Base-by-base conservation (phyloP, 2,797 vertebrate species). In the Eulemur mongoz region DNA sequence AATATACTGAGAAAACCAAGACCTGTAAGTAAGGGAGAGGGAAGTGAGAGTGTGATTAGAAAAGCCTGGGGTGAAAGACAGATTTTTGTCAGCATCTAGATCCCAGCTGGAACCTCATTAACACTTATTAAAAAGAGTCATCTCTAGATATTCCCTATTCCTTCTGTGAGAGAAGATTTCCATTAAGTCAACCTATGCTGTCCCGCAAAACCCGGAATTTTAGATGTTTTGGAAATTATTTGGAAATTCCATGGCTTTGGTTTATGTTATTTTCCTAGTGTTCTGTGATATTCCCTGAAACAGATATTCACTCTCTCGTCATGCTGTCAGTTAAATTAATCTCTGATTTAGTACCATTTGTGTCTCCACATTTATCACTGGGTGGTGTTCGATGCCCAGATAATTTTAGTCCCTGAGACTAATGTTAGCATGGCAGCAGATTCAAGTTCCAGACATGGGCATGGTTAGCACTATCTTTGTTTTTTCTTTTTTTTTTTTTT, bases 1-100 rank as follows among this genome's bases (percentile, higher is more conserved):
- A 65, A 73, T 59, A 50, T 72, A 67, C 13, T 52, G 76, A 92
- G 78, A 87, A 93, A 95, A 93, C 32, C 9, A 70, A 85, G 57
- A 73, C 18, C 89, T 54, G 17, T 9, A 4, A 81, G 76, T 54
- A 30, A 83, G 72, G 35, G 20, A 69, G 35, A 15, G 12, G 76
- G 25, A 54, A 25, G 45, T 22, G 20, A 43, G 50, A 13, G 8
- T 69, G 15, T 80, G 38, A 25, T 25, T 43, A 52, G 65, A 75
- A 54, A 35, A 86, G 25, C 17, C 2, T 63, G 13, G 27, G 38
- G 17, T 25, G 25, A 76, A 88, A 94, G 89, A 7, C 17, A 50
- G 0, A 1, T 57, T 78, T 38, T 40, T 45, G 32, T 82, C 27
- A 85, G 40, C 17, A 86, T 80, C 59, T 75, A 43, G 40, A 72